Evolutionary conservation across 1,140 invertebrate genomes (phyloP), one percentile per base, ranked within the genome.

Genomic region (Drosophila subobscura): DNA sequence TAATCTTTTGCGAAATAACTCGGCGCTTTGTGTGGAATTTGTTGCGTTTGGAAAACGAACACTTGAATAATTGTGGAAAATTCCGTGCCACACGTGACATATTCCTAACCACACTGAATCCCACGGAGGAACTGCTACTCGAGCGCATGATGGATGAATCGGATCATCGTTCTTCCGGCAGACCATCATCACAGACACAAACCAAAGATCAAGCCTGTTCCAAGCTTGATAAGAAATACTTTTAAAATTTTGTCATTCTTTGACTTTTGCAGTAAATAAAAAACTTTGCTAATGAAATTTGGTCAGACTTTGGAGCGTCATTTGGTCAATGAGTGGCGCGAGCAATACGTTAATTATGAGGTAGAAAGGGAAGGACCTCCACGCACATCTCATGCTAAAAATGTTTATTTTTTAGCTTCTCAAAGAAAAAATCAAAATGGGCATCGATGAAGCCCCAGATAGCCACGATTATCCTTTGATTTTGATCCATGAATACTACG

Each of bases 21-120:
- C 51, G 81, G 8, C 72, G 89, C 0, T 81, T 84, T 40, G 27
- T 89, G 0, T 91, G 89, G 89, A 91, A 91, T 45, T 78, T 88
- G 0, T 1, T 88, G 7, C 78, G 83, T 0, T 27, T 88, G 23
- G 83, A 88, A n/a, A 77, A 88, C 1, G 83, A 88, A 44, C 83
- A 88, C 37, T 40, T 88, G 4, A 66, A 77, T 23, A 88, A 88
- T 53, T 88, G 84, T 40, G 83, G 83, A 1, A 51, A 67, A 0
- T 88, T 79, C 33, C 59, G 83, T 0, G 83, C 83, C 5, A 77
- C 60, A 5, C 50, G 83, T 0, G 83, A 88, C 0, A 84, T 86
- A 56, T 72, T 67, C 12, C 16, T 81, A 22, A 14, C 46, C 0
- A n/a, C 58, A 3, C 6, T 80, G 5, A 58, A 60, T 59, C 20